A percentile compares a stretch with the other conserved stretches of the same genome.
Evolutionary conservation across 2,888 invertebrate genomes (phyloP).

Genomic region (Lasioglossum malachurum): DNA sequence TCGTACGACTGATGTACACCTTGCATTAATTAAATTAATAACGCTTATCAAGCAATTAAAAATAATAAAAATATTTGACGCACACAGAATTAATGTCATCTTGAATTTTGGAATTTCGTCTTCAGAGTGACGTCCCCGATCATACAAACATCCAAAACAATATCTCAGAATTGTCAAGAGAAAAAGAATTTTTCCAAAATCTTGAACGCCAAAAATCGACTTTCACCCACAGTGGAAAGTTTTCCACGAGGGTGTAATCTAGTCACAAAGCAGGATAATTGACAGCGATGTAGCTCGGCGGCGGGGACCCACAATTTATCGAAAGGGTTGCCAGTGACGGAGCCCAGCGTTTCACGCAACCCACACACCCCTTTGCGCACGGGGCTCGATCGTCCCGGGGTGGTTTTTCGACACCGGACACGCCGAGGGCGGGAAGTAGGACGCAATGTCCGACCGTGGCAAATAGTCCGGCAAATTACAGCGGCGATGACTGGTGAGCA

Average conservation of each 20-base stretch:
- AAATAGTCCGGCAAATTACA: conserved; percentile 56
- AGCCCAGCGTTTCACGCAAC: not conserved
- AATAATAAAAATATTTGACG: too few species aligned
- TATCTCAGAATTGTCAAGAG: too few species aligned
- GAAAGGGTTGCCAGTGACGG: not conserved
- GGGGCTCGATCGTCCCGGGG: conserved; percentile 22
- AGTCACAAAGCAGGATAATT: not conserved
- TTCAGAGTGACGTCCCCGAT: too few species aligned
- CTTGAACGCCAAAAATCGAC: not conserved
- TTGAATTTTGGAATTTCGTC: too few species aligned
- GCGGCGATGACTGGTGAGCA: conserved; percentile 50
- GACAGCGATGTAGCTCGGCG: not conserved
- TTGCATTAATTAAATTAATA: too few species aligned
- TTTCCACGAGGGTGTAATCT: not conserved
- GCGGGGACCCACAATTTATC: not conserved
- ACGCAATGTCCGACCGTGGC: conserved; percentile 46
- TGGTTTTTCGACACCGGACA: conserved; percentile 38
- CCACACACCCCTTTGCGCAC: not conserved
- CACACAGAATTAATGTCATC: too few species aligned
- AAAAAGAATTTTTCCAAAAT: not conserved
- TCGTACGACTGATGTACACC: too few species aligned
- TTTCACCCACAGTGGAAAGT: not conserved
- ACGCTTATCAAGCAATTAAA: too few species aligned
- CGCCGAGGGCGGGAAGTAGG: conserved; percentile 23
- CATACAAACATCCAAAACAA: too few species aligned